These are phyloP conservation scores for Teleogryllus oceanicus DNA, from an alignment of 2,888 invertebrate species.

Conservation along the genomic window DNA sequence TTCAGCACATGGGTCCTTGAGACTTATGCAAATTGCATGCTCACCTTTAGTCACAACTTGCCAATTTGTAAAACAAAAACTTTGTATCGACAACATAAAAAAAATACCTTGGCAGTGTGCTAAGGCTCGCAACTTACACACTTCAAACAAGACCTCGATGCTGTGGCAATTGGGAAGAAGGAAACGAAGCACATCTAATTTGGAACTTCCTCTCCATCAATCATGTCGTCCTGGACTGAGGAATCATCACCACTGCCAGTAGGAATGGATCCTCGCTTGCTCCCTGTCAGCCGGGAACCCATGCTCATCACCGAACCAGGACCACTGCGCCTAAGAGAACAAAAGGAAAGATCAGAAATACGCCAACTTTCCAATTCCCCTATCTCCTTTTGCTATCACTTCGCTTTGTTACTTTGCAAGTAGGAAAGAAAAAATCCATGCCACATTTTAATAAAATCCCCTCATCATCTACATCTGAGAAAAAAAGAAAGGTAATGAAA, in stretches of 20 bases:
- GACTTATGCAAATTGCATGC: not conserved
- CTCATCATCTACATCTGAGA: no score
- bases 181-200: constrained; percentile 46
- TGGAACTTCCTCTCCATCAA: constrained; percentile 67
- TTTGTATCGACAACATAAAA: not conserved
- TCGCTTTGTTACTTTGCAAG: no score
- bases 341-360: not conserved
- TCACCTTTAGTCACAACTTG: not conserved
- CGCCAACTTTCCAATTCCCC: constrained; percentile 29
- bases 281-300: constrained; percentile 60
- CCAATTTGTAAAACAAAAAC: not conserved
- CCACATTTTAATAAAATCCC: no score
- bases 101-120: not conserved
- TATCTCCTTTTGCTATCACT: not conserved
- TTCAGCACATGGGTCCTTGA: constrained; percentile 5
- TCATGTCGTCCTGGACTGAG: constrained; percentile 67
- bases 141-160: not conserved
- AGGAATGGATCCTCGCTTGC: constrained; percentile 68
- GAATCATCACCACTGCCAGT: constrained; percentile 71
- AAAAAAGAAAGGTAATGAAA: no score
- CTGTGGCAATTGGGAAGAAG: not conserved
- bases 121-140: not conserved
- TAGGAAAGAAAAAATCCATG: no score
- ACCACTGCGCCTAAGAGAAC: constrained; percentile 50
- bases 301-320: constrained; percentile 55